Base-by-base conservation (phyloP, 64 coral and sea anemone species). In the Porites australiensis region DNA sequence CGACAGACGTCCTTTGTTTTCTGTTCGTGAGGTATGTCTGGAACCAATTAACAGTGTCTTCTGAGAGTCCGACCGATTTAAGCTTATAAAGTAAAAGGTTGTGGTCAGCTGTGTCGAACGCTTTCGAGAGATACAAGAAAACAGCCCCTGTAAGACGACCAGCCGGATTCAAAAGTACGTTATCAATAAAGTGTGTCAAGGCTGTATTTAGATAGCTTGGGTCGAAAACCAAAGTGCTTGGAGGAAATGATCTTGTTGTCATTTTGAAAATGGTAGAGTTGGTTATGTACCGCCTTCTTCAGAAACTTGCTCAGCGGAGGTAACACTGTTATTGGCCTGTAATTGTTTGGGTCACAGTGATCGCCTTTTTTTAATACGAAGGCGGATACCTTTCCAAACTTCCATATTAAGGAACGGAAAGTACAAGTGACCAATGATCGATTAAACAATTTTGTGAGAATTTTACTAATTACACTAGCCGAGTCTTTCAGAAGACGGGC, bases 361-460 rank as follows among this genome's bases (percentile, higher is more conserved):
- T 89, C 88, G 27, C 88, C 75, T 46, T 44, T 65, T 44, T 89
- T 89, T 6, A 89, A 89, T 37, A 37, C 27, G 4, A 89, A 14
- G 15, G 58, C 22, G 47, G 74, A 53, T 45, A 89, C 77, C 27
- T 64, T 89, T 79, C 93, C 93, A 83, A 89, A 89, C 70, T 94
- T 59, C 58, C 58, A 59, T 37, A 37, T 37, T 59, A 59, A 59
- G 58, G 58, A 59, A 59, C 0, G 58, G 58, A 59, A 59, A 13
- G 58, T 59, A 59, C 58, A 13, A 59, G 58, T 59, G 58, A 59
- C 58, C 58, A 59, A 59, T 9, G 58, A 59, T 59, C 13, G 58
- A 59, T 59, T 59, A 59, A 7, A 59, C 58, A 59, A 59, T 59
- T 59, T 59, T 37, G 27, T 37, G 27, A 37, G 27, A 37, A 0